Evolutionary conservation across 2,113 vertebrate species (phyloP).

Genomic region (Dromas ardeola): DNA sequence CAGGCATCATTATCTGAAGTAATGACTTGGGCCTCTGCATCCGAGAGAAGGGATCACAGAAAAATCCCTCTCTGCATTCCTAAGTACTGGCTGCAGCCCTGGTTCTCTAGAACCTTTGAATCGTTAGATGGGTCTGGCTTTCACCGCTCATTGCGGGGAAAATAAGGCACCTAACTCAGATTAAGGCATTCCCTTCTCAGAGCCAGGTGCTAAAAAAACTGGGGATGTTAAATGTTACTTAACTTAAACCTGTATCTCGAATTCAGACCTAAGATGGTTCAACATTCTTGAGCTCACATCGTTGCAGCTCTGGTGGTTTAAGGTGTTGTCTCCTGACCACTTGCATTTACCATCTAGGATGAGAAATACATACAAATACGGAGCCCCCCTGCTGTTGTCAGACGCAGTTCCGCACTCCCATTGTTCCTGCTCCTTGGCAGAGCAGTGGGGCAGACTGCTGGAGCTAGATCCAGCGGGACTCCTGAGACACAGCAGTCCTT

Average conservation of each 20-base stretch:
- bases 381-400: not conserved
- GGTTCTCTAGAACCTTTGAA: not conserved
- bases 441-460: not conserved
- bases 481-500: not conserved
- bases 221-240: not conserved
- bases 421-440: not conserved
- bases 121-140: not conserved
- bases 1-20: not conserved
- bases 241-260: not conserved
- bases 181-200: not conserved
- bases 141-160: not conserved
- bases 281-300: fast-evolving
- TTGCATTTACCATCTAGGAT: not conserved
- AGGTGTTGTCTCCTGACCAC: not conserved
- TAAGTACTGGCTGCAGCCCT: not conserved
- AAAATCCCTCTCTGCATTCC: not conserved
- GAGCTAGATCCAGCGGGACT: not conserved
- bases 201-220: not conserved
- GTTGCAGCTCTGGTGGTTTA: not conserved
- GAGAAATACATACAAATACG: fast-evolving
- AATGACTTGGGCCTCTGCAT: not conserved
- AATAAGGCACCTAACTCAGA: not conserved
- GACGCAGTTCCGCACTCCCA: not conserved
- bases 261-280: not conserved
- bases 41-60: not conserved